Conservation (phyloP, 2,113 vertebrate species). For the Furnarius figulus region DNA sequence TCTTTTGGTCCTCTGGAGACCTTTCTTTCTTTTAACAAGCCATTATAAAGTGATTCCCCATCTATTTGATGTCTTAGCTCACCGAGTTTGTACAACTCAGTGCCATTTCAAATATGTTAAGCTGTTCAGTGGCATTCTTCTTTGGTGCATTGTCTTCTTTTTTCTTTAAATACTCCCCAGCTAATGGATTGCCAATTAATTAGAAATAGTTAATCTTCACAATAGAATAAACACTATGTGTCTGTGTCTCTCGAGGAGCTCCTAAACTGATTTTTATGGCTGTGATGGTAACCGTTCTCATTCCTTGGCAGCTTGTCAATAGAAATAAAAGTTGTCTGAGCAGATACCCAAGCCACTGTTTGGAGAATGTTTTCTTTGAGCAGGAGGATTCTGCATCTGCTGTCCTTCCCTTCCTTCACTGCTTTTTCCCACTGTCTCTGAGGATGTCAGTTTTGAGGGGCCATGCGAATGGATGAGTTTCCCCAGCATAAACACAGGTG, state of each 20-base stretch:
- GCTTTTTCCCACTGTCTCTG: not conserved
- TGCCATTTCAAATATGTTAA: not conserved
- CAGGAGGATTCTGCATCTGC: not conserved
- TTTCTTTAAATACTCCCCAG: constrained; percentile 47
- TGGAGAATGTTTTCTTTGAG: not conserved
- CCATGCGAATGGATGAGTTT: not conserved
- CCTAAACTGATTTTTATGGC: constrained; percentile 44
- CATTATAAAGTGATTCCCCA: constrained; percentile 2
- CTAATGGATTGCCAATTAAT: constrained; percentile 53
- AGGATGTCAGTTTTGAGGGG: not conserved
- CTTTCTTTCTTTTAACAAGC: constrained; percentile 25
- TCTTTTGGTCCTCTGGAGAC: not conserved
- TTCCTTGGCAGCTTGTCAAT: constrained; percentile 34
- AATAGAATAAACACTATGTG: not conserved
- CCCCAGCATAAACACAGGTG: not conserved
- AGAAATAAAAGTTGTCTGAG: not conserved
- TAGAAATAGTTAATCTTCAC: constrained; percentile 45
- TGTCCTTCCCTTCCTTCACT: not conserved
- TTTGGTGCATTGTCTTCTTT: not conserved
- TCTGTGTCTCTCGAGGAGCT: constrained; percentile 1
- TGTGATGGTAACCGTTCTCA: not conserved
- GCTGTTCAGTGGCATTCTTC: constrained; percentile 3
- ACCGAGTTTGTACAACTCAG: not conserved
- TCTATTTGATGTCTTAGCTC: constrained; percentile 9
- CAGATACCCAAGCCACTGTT: not conserved